Base-by-base conservation (phyloP, 2,888 invertebrate species). In the Perdita meconis region DNA sequence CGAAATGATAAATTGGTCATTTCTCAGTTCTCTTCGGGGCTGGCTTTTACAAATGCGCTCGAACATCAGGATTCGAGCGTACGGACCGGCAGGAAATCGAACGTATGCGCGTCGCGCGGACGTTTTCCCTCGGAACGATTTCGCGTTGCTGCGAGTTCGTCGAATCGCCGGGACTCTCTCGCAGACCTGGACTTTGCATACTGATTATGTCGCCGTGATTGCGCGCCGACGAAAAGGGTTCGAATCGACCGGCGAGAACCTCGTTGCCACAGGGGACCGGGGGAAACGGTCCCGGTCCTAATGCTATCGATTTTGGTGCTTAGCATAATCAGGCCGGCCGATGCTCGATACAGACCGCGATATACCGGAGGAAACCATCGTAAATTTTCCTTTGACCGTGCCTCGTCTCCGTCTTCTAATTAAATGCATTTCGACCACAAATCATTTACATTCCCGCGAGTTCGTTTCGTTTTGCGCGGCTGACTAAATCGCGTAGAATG, bases 291-390 rank as follows among this genome's bases (percentile, higher is more conserved):
- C 74, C 68, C 71, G 75, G 80, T 85, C 87, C 88, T 89, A 89
- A 90, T 89, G 86, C 88, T 90, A 91, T 91, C 89, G 90, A 91
- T 91, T 91, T 90, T 88, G 67, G 88, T 89, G 88, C 88, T 91
- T 90, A 91, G 90, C 90, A 91, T 91, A 91, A 91, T 91, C 88
- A 90, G 90, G 78, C 86, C 76, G 74, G 85, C 75, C 86, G 85
- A 78, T 82, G 85, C 70, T 79, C 83, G 87, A 89, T 89, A 89
- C 86, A 86, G 69, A 57, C 51, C 78, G 53, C 40, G 75, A 74
- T 72, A 81, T 74, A 68, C 77, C 81, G 76, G 81, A 80, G 77
- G 50, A 60, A 77, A 47, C 38, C 56, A 59, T 57, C 67, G 71
- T 76, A 75, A 77, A 85, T 80, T 83, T 74, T 34, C 44, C 47